These are phyloP conservation scores for Holotrichia oblita DNA, from an alignment of 1,140 invertebrate species.

Conservation along the genomic window DNA sequence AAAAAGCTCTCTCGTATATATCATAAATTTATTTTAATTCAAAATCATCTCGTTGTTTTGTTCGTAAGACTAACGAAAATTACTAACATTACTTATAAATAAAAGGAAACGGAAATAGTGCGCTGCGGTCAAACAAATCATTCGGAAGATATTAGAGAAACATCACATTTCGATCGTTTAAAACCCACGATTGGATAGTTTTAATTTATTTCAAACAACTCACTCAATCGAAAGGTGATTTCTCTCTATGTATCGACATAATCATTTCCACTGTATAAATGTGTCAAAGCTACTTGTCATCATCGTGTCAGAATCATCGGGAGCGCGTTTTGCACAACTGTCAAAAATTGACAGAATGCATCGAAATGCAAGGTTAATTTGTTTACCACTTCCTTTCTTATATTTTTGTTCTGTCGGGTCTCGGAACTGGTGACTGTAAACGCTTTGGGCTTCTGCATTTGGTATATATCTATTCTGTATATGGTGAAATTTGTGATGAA, in stretches of 20 bases:
- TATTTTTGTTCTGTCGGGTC: neutral
- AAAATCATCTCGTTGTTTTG: constrained; percentile 3
- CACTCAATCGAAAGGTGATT: no score
- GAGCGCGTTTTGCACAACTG: constrained; percentile 1
- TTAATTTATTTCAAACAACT: no score
- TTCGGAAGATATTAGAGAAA: no score
- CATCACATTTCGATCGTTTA: no score
- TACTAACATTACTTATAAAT: neutral
- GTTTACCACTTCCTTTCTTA: neutral
- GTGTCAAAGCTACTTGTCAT: neutral
- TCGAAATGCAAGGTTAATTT: neutral
- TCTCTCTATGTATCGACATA: no score
- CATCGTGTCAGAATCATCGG: neutral
- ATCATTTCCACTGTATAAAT: neutral
- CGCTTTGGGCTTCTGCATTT: constrained; percentile 30
- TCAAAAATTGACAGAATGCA: neutral
- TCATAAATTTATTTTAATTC: constrained; percentile 6
- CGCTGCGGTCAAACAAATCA: neutral
- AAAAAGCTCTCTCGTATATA: no score
- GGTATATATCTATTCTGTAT: neutral
- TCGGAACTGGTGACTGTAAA: constrained; percentile 4
- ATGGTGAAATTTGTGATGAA: constrained; percentile 22
- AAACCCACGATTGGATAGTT: no score
- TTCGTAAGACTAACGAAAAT: neutral
- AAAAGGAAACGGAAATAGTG: neutral